Base-by-base conservation (phyloP, 1,140 invertebrate genomes). In the Drosophila lini region DNA sequence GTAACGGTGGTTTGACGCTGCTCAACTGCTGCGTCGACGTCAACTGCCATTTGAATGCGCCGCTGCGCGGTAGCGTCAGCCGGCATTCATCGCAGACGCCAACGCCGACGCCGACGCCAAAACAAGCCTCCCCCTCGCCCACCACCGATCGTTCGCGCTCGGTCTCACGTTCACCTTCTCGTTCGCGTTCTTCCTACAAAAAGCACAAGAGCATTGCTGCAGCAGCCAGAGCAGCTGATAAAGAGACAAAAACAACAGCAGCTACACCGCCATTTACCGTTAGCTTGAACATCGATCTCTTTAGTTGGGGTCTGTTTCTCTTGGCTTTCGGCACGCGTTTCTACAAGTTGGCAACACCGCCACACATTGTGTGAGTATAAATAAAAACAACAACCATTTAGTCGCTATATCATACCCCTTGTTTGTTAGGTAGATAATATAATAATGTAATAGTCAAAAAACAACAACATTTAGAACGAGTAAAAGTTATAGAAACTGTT, bases 291-390 rank as follows among this genome's bases (percentile, higher is more conserved):
- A 93, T 98, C 55, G 97, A 98, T 93, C 68, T 97, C 22, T 93
- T 98, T 41, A 96, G 96, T 58, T 74, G 96, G 42, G 58, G 93
- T 9, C 92, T 98, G 38, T 95, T 98, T 89, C 47, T 95, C 34
- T 74, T 95, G 63, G 96, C 95, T 44, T 91, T 98, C 53, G 86
- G 93, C 8, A 97, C 97, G 34, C 94, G 98, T 75, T 94, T 98
- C 86, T 98, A 97, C 93, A 95, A 95, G 80, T 93, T 99, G 38
- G 95, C 97, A 78, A 94, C 97, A 91, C 98, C 98, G 6, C 94
- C 94, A 47, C 95, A 96, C 93, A 97, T 98, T 89, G 97, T 99
- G 97, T 98, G 95, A 96, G 97, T 95, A 76, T 8, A 19, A 61
- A 59, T 10, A 19, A 19, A 61, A 59, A 38, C 41, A 36, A 8